Percentiles rank a stretch among this genome's conserved stretches.
Conservation (phyloP, 2,113 vertebrate genomes). For the Fulica atra region DNA sequence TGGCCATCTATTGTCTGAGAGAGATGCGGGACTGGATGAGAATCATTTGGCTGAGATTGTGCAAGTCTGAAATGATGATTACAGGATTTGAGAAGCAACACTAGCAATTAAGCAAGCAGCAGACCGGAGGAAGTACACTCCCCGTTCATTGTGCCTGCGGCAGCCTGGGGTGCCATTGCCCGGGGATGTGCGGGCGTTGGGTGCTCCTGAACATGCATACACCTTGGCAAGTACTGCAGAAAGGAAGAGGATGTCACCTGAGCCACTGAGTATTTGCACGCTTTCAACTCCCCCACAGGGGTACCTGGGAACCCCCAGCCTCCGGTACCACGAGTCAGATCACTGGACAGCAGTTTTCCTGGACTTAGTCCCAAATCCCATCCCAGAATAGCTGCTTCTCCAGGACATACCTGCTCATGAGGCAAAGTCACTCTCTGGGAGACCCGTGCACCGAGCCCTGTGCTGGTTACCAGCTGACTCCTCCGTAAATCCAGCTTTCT, state of each 20-base stretch:
- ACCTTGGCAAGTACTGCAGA: background rate
- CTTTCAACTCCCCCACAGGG: background rate
- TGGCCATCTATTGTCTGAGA: background rate
- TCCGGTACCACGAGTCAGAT: background rate
- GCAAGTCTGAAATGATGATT: background rate
- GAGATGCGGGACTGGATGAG: background rate
- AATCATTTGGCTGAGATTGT: constrained; percentile 11
- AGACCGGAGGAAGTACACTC: background rate
- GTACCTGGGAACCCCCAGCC: background rate
- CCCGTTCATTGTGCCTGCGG: accelerated
- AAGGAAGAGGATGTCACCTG: background rate
- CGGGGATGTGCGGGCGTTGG: background rate
- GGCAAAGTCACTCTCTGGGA: background rate
- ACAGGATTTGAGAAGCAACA: background rate
- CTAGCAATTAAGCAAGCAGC: background rate
- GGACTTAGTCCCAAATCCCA: background rate
- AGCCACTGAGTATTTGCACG: background rate
- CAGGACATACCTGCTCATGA: background rate
- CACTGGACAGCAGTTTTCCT: background rate
- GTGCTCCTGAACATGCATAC: background rate
- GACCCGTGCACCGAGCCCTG: background rate
- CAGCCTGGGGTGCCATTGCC: background rate
- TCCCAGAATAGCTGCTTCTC: background rate
- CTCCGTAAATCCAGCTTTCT: background rate
- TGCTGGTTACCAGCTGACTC: background rate